Conservation (phyloP, 2,888 invertebrate genomes). For the Cataglyphis livida region DNA sequence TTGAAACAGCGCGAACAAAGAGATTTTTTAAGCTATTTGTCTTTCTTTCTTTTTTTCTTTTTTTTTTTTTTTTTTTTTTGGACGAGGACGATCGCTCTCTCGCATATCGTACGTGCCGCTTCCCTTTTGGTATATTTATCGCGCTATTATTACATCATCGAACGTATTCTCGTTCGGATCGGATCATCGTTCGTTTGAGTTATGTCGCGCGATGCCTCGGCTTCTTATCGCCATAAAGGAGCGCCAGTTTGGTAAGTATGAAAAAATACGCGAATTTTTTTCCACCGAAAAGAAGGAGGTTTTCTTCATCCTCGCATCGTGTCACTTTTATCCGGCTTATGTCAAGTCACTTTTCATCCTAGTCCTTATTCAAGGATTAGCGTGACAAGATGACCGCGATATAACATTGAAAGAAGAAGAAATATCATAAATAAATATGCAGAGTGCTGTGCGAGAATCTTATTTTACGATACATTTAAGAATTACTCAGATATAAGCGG, state of each 20-base stretch:
- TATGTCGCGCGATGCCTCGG: constrained; percentile 43
- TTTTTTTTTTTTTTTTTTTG: not conserved
- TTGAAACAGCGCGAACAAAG: constrained; percentile 41
- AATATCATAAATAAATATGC: constrained; percentile 63
- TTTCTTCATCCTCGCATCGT: constrained; percentile 60
- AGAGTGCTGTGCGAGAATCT: constrained; percentile 54
- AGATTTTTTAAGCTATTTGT: constrained; percentile 48
- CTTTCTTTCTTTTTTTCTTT: constrained; percentile 24
- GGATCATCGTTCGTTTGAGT: constrained; percentile 36
- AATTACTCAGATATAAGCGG: not conserved
- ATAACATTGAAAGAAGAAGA: constrained; percentile 68
- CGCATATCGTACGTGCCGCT: not conserved
- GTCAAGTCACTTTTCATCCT: constrained; percentile 72
- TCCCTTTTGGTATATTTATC: constrained; percentile 34
- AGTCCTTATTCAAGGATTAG: constrained; percentile 69
- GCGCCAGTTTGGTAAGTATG: constrained; percentile 54
- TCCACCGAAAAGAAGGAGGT: constrained; percentile 41
- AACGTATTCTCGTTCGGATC: constrained; percentile 18
- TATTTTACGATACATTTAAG: not conserved
- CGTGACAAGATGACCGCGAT: constrained; percentile 72
- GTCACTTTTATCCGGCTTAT: constrained; percentile 74
- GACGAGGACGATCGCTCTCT: constrained; percentile 3
- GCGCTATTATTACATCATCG: constrained; percentile 45
- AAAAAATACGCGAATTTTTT: constrained; percentile 55
- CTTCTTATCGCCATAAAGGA: constrained; percentile 54